Conservation (phyloP, 2,113 vertebrate species). For the Oncorhynchus mykiss region DNA sequence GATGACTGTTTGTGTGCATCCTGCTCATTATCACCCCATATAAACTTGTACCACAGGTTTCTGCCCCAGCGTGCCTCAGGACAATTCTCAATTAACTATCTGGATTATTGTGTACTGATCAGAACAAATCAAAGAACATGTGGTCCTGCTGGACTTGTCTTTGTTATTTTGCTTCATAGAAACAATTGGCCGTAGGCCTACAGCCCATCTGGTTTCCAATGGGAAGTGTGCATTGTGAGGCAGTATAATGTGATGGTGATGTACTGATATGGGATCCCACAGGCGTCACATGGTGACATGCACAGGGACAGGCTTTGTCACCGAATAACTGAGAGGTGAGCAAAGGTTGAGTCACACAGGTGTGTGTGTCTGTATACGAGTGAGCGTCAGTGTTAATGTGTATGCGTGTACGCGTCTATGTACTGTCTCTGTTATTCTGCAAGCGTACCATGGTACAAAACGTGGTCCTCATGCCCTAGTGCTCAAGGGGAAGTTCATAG, state of each 20-base stretch:
- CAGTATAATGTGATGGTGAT: neutral
- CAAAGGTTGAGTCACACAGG: neutral
- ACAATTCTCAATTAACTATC: neutral
- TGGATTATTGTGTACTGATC: conserved; percentile 8
- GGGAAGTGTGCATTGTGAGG: conserved; percentile 3
- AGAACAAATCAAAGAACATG: neutral
- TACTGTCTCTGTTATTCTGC: neutral
- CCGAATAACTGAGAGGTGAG: no score
- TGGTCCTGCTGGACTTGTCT: conserved; percentile 8
- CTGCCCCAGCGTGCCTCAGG: neutral
- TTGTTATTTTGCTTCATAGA: neutral
- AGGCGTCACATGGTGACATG: neutral
- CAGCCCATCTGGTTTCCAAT: neutral
- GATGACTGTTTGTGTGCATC: conserved; percentile 15
- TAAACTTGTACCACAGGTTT: conserved; percentile 41
- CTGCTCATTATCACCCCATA: neutral
- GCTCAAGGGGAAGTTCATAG: conserved; percentile 10
- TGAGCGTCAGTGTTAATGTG: neutral
- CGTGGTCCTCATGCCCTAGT: conserved; percentile 14
- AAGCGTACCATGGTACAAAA: neutral
- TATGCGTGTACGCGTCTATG: neutral
- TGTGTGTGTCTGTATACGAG: neutral
- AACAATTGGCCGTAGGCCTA: neutral
- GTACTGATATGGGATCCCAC: neutral
- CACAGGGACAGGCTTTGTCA: no score